Base-by-base conservation (phyloP, 1,140 invertebrate species). In the Magallana ariakensis region DNA sequence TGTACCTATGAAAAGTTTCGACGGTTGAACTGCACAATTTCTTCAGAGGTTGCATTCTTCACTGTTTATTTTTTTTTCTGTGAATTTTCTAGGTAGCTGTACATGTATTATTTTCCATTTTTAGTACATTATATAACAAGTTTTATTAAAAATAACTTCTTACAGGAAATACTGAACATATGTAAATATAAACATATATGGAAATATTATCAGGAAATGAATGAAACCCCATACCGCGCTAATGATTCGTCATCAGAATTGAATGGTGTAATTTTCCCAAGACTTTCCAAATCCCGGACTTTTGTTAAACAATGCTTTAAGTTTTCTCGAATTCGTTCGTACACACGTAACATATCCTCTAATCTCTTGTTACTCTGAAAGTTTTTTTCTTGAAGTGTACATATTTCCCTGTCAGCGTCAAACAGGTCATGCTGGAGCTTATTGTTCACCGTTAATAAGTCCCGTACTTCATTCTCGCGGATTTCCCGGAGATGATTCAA, bases 351-450 rank as follows among this genome's bases (percentile, higher is more conserved):
- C 88, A 89, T 89, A 70, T 86, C 88, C 5, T 87, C 85, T 22
- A 87, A 57, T 55, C 85, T 80, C 22, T 87, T 87, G n/a, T 89
- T 85, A 13, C 81, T 53, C 16, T 80, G 80, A 4, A 58, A 83
- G 83, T 87, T 89, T 53, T 84, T 85, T 55, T 89, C 85, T 57
- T 89, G 80, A 8, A 89, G 15, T 2, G 60, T 60, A 75, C 85
- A 89, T 16, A 89, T 82, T 55, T 89, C 88, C 11, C 85, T 46
- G 55, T 89, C 88, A 13, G 85, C 83, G 4, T 89, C 88, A 22
- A 87, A 81, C 82, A 89, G 82, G 22, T 89, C 80, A 80, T 87
- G 80, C 54, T 89, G 88, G 6, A 89, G 57, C 82, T 89, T 89
- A 10, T 60, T 89, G 26, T 89, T 89, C n/a, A 87, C 57, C 5